Evolutionary conservation across 2,113 vertebrate species (phyloP).

Genomic region (Macroglossus sobrinus): DNA sequence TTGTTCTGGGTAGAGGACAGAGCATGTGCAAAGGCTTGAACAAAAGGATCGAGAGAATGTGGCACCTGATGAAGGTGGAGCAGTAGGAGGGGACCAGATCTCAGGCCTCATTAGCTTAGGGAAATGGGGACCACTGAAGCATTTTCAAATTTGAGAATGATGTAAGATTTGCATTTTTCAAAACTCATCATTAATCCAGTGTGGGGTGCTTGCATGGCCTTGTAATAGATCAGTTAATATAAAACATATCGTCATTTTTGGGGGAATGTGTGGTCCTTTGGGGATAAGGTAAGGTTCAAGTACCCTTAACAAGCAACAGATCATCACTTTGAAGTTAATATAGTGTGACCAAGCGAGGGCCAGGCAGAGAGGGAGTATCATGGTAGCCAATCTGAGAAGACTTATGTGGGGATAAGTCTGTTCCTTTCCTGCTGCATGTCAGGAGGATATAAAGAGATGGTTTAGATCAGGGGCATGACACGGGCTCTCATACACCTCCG

Average conservation of each 20-base stretch:
- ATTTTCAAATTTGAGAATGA: neutral
- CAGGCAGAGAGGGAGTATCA: neutral
- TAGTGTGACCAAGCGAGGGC: neutral
- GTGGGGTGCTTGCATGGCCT: neutral
- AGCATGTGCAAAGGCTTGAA: neutral
- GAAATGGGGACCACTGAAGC: neutral
- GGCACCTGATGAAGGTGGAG: neutral
- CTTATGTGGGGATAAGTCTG: neutral
- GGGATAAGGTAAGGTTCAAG: neutral
- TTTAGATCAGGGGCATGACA: neutral
- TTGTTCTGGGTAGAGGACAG: neutral
- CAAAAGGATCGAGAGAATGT: neutral
- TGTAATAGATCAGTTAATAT: neutral
- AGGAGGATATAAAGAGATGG: neutral
- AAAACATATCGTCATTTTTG: neutral
- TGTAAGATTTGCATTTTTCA: neutral
- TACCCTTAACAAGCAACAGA: neutral
- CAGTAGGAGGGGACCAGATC: neutral
- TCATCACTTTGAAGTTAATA: neutral
- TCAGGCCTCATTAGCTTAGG: neutral
- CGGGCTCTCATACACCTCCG: neutral
- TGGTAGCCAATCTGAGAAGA: neutral
- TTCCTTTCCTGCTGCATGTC: neutral
- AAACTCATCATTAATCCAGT: neutral
- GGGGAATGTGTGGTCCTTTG: neutral